Conservation (phyloP, 2,888 invertebrate genomes). For the Drosophila lacicola region DNA sequence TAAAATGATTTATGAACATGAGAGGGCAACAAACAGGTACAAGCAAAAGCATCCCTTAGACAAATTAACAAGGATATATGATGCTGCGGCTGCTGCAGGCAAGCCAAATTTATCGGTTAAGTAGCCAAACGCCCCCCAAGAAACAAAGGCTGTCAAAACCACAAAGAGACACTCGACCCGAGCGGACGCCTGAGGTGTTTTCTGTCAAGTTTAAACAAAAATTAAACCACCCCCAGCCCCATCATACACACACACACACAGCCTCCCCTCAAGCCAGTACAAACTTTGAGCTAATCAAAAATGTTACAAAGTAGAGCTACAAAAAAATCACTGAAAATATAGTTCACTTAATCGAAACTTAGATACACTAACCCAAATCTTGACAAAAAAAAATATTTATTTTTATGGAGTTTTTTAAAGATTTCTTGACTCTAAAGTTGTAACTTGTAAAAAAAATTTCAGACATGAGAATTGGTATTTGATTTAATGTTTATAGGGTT, state of each 20-base stretch:
- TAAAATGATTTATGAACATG: slow-evolving; percentile 72
- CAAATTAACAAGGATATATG: slow-evolving; percentile 78
- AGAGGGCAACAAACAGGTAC: slow-evolving; percentile 19
- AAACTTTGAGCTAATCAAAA: slow-evolving; percentile 74
- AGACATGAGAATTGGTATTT: too few species aligned
- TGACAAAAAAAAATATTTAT: not conserved
- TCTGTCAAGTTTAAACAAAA: slow-evolving; percentile 74
- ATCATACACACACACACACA: slow-evolving; percentile 25
- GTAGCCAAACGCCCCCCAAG: slow-evolving; percentile 49
- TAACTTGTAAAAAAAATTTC: too few species aligned
- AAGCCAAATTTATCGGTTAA: slow-evolving; percentile 51
- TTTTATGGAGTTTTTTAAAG: too few species aligned
- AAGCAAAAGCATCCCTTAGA: slow-evolving; percentile 49
- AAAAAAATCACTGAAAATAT: slow-evolving; percentile 7
- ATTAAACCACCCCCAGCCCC: slow-evolving; percentile 60
- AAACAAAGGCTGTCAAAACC: slow-evolving; percentile 74
- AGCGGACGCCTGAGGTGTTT: slow-evolving; percentile 70
- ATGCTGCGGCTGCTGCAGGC: slow-evolving; percentile 48
- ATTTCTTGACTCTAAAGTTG: too few species aligned
- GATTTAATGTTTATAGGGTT: too few species aligned
- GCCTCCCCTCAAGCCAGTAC: slow-evolving; percentile 24
- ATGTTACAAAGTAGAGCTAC: slow-evolving; percentile 50
- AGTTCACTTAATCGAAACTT: not conserved
- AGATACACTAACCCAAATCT: slow-evolving; percentile 33
- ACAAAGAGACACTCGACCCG: slow-evolving; percentile 76